phyloP scores from a whole-genome alignment of 2,113 vertebrate genomes.

The Eulemur rufifrons region DNA sequence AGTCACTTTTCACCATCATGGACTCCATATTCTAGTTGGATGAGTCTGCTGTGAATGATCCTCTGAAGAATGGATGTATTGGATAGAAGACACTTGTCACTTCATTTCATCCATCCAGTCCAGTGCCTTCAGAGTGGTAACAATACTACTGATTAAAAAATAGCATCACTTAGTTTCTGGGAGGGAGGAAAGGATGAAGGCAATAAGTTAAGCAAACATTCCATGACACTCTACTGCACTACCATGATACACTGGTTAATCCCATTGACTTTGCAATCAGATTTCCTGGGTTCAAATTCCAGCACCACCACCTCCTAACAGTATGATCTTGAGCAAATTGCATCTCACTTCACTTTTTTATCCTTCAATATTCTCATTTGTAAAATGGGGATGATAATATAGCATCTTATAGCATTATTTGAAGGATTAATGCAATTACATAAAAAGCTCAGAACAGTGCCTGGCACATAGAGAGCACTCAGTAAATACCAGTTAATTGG shows the following conservation, averaged over 20 bases:
- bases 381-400: background rate
- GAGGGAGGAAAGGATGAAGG: background rate
- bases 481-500: background rate
- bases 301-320: background rate
- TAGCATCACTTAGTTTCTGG: background rate
- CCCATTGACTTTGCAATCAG: background rate
- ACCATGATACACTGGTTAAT: background rate
- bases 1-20: background rate
- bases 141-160: background rate
- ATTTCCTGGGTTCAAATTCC: background rate
- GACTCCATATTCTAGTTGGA: background rate
- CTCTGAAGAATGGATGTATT: background rate
- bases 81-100: background rate
- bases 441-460: background rate
- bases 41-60: background rate
- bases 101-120: background rate
- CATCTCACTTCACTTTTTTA: background rate
- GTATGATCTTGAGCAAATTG: background rate
- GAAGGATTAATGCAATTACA: background rate
- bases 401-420: background rate
- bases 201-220: background rate
- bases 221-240: background rate
- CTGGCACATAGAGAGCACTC: background rate
- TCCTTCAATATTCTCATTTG: background rate
- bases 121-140: background rate